Evolutionary conservation across 2,113 vertebrate species (phyloP).

Genomic region (Poicephalus meyeri): DNA sequence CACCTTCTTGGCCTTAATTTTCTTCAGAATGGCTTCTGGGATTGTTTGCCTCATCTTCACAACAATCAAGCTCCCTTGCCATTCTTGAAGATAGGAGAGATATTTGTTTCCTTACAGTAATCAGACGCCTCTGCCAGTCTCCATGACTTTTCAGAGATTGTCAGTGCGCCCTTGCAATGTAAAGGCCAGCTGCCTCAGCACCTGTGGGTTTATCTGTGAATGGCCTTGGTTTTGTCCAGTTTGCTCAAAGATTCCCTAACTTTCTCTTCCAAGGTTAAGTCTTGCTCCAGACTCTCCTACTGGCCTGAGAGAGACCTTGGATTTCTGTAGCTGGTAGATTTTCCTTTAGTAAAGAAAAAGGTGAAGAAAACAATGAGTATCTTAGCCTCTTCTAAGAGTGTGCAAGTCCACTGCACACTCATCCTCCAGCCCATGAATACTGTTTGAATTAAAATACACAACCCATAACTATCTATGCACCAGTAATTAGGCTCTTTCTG

Average conservation of each 20-base stretch:
- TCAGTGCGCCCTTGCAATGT: background rate
- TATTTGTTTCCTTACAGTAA: background rate
- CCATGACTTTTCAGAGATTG: background rate
- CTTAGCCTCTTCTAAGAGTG: background rate
- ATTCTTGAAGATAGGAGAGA: background rate
- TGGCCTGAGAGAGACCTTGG: background rate
- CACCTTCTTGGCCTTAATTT: background rate
- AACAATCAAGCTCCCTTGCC: background rate
- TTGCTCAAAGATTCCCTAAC: background rate
- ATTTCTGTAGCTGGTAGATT: background rate
- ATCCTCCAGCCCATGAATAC: background rate
- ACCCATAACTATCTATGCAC: background rate
- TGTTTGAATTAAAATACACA: background rate
- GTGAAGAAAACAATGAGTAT: background rate
- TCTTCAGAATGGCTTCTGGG: background rate
- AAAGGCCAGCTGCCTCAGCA: background rate
- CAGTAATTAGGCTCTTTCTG: background rate
- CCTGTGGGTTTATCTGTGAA: background rate
- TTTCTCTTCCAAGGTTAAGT: background rate
- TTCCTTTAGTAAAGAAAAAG: background rate
- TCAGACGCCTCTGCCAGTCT: fast-evolving
- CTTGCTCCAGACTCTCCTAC: background rate
- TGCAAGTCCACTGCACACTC: background rate
- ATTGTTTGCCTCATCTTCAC: background rate
- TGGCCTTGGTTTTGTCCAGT: background rate